phyloP scores from a whole-genome alignment of 2,113 vertebrate species.

The Synchiropus splendidus region DNA sequence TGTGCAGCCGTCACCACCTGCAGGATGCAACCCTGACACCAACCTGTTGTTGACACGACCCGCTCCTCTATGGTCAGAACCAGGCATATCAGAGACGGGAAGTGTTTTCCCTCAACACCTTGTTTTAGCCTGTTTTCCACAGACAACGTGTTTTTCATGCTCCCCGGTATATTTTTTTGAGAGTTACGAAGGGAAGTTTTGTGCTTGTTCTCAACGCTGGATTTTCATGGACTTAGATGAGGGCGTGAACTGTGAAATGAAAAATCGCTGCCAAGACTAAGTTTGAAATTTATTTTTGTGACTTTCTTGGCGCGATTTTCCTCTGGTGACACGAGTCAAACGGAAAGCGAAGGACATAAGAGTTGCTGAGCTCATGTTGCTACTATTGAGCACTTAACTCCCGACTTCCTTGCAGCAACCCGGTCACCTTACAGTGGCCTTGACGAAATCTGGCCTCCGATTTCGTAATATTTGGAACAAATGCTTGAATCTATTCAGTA shows the following conservation, averaged over 20 bases:
- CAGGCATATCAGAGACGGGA: constrained; percentile 34
- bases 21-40: constrained; percentile 47
- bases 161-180: constrained; percentile 12
- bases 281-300: constrained; percentile 25
- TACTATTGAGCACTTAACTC: constrained; percentile 8
- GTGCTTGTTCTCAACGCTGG: constrained; percentile 14
- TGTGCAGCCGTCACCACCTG: neutral
- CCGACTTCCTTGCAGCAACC: constrained; percentile 14
- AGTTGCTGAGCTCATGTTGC: constrained; percentile 27
- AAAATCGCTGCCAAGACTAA: constrained; percentile 12
- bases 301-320: constrained; percentile 11
- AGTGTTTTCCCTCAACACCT: constrained; percentile 23
- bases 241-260: constrained; percentile 14
- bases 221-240: constrained; percentile 9
- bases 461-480: constrained; percentile 12
- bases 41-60: constrained; percentile 31
- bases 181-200: constrained; percentile 27
- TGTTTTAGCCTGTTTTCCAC: constrained; percentile 8
- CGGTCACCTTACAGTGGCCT: constrained; percentile 15
- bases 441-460: constrained; percentile 14
- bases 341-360: constrained; percentile 17
- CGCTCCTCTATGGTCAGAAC: constrained; percentile 24
- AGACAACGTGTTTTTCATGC: constrained; percentile 9
- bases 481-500: constrained; percentile 11
- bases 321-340: constrained; percentile 15